Evolutionary conservation across 2,888 invertebrate genomes (phyloP).

Genomic region (Drosophila macrospina): DNA sequence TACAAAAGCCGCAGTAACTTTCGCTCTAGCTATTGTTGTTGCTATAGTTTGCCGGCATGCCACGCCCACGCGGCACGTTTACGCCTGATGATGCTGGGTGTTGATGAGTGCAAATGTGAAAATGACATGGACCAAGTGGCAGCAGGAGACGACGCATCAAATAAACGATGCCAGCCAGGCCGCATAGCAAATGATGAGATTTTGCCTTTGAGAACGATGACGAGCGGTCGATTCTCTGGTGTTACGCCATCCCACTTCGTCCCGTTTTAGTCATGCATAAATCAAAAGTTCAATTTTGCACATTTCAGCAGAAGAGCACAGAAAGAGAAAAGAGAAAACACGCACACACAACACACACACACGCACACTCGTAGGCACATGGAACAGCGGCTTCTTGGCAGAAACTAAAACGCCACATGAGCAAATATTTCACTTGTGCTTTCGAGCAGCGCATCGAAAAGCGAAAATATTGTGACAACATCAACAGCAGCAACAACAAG

Average conservation of each 20-base stretch:
- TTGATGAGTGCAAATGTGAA: conserved; percentile 75
- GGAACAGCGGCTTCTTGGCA: conserved; percentile 57
- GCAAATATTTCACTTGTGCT: conserved; percentile 79
- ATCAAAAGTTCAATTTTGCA: conserved; percentile 73
- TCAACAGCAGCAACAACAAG: conserved; percentile 55
- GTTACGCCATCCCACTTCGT: not conserved
- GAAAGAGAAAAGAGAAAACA: conserved; percentile 12
- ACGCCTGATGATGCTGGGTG: conserved; percentile 42
- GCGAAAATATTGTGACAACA: conserved; percentile 81
- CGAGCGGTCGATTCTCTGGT: conserved; percentile 19
- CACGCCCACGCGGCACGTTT: conserved; percentile 59
- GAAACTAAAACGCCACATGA: conserved; percentile 71
- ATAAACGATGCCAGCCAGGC: conserved; percentile 44
- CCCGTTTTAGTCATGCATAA: conserved; percentile 60
- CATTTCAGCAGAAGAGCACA: conserved; percentile 53
- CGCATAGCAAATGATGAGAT: conserved; percentile 68
- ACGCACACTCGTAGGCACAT: conserved; percentile 15
- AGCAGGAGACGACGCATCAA: conserved; percentile 45
- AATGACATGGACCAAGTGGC: conserved; percentile 62
- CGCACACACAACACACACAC: conserved; percentile 9
- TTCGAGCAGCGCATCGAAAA: conserved; percentile 78
- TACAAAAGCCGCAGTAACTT: no score
- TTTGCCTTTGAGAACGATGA: conserved; percentile 14
- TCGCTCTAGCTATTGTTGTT: no score
- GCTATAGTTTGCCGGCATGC: conserved; percentile 60